phyloP scores from a whole-genome alignment of 2,888 invertebrate genomes.

The Tetranychus truncatus region DNA sequence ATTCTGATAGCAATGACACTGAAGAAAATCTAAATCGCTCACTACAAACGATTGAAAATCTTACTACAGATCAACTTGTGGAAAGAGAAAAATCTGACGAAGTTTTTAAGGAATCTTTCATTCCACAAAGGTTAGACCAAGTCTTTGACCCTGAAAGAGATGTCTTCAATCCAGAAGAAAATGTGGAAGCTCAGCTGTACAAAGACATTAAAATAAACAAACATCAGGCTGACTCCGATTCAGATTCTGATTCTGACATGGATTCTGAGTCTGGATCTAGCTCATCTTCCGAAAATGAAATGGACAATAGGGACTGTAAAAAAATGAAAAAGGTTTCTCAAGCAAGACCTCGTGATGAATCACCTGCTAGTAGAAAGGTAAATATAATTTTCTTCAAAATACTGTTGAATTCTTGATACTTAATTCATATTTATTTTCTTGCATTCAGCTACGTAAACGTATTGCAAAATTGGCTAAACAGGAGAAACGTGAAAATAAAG shows the following conservation, averaged over 20 bases:
- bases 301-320: conserved; percentile 21
- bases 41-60: conserved; percentile 48
- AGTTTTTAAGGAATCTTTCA: conserved; percentile 79
- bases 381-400: conserved; percentile 22
- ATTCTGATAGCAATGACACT: conserved; percentile 58
- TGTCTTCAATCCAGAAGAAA: conserved; percentile 55
- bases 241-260: background rate
- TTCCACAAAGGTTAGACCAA: conserved; percentile 77
- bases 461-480: conserved; percentile 69
- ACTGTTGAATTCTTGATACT: conserved; percentile 18
- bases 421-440: conserved; percentile 20
- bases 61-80: conserved; percentile 46
- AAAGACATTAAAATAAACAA: conserved; percentile 35
- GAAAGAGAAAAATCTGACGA: conserved; percentile 59
- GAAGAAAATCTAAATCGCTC: conserved; percentile 51
- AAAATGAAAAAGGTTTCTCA: conserved; percentile 26
- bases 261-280: background rate
- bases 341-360: conserved; percentile 35
- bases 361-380: conserved; percentile 35
- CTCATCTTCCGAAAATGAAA: background rate
- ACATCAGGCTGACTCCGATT: background rate
- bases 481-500: conserved; percentile 66
- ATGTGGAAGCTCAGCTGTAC: conserved; percentile 53
- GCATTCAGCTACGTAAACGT: conserved; percentile 52
- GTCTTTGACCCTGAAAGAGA: conserved; percentile 69